Evolutionary conservation across 2,888 invertebrate genomes (phyloP).

Genomic region (Agrenia bidenticulata): DNA sequence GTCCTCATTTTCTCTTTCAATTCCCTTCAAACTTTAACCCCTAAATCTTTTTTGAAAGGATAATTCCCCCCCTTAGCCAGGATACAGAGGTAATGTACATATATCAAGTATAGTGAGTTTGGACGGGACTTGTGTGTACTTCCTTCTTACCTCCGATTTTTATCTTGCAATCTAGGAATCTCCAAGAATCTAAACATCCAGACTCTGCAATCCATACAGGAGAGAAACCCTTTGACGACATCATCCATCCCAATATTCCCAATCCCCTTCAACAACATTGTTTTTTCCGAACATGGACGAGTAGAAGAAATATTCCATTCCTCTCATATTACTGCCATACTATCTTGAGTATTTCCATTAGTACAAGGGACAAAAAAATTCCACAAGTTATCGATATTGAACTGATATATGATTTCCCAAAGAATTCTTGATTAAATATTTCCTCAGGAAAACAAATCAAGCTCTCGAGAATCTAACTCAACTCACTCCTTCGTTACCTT

Average conservation of each 20-base stretch:
- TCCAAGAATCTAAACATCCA: too few species aligned
- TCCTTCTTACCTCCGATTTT: too few species aligned
- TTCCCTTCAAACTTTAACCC: conserved; percentile 45
- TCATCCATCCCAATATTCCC: background rate
- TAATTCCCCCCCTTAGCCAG: conserved; percentile 48
- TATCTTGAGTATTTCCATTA: background rate
- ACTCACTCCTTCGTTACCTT: too few species aligned
- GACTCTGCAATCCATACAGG: conserved; percentile 25
- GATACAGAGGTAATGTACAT: too few species aligned
- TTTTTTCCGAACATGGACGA: too few species aligned
- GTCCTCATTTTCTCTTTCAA: conserved; percentile 47
- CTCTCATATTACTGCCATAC: conserved; percentile 27
- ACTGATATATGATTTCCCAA: background rate
- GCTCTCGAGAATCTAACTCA: background rate
- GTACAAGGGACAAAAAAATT: conserved; percentile 22
- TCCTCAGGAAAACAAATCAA: conserved; percentile 2
- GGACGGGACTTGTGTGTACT: too few species aligned
- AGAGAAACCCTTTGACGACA: conserved; percentile 18
- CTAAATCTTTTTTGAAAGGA: conserved; percentile 53
- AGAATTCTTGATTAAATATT: conserved; percentile 8
- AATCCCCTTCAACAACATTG: background rate
- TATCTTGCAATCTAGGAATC: too few species aligned
- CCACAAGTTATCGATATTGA: conserved; percentile 15
- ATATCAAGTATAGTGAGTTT: too few species aligned
- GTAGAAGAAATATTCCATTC: conserved; percentile 31